Evolutionary conservation across 2,888 invertebrate genomes (phyloP), one percentile per base, ranked within the genome.

Genomic region (Drosophila melanocephala): DNA sequence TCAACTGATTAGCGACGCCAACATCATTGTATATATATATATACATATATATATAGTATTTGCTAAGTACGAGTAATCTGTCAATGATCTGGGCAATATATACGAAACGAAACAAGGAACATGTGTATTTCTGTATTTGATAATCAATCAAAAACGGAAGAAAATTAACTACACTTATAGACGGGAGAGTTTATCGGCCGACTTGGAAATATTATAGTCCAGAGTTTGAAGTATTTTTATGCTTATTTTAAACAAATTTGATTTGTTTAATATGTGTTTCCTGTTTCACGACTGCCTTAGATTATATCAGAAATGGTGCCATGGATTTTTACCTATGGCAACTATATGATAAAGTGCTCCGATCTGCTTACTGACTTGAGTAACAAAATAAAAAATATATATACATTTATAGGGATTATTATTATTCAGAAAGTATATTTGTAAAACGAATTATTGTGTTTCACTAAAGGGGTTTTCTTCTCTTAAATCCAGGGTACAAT

Each of bases 1-100:
- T 55, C 61, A 55, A 55, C 75, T 65, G 79, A 78, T 79, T 79
- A 77, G 74, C 58, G 63, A 59, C 74, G 74, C 33, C 63, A 52
- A 32, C 58, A 68, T 26, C 56, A 33, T 37, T 28, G n/a, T 44
- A 32, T 19, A 42, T 28, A 30, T 22, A 32, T 51, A 14, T 33
- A 58, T 39, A 33, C 14, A 58, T 50, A 58, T 19, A 30, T 22
- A 32, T 26, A 19, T 42, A 5, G 28, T 28, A 39, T 39, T 10
- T n/a, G 42, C n/a, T 12, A 4, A 47, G 47, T 16, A 26, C 22
- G 47, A 26, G 16, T 47, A 9, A 47, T 47, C 28, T 47, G 47
- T 4, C 47, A 22, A 47, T 26, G 26, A 22, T 44, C 44, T 44
- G 22, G 16, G 7, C 2, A 47, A 22, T 47, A 47, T 47, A 47